Conservation (phyloP, 2,888 invertebrate species). For the Nomada fucata region DNA sequence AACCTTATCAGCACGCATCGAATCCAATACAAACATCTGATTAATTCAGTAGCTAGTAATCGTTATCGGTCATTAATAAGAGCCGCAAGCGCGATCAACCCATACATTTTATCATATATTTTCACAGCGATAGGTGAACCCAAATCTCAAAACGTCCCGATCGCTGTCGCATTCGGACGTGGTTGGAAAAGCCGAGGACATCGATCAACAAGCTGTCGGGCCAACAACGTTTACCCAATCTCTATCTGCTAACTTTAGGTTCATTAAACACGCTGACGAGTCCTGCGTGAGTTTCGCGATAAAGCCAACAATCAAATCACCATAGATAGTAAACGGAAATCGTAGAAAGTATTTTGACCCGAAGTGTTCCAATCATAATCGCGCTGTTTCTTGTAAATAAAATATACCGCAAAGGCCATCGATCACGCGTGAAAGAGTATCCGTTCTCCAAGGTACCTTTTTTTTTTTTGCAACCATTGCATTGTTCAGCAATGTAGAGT, state of each 20-base stretch:
- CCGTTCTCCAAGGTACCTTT: background rate
- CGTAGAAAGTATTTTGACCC: too few species aligned
- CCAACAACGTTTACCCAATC: background rate
- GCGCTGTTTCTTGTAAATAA: background rate
- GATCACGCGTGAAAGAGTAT: background rate
- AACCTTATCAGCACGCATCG: conserved; percentile 56
- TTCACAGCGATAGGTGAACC: conserved; percentile 21
- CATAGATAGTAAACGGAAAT: background rate
- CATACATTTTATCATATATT: conserved; percentile 24
- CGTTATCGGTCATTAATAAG: background rate
- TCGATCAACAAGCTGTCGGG: background rate
- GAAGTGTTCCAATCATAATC: too few species aligned
- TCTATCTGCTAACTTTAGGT: background rate
- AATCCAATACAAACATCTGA: background rate
- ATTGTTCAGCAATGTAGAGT: background rate
- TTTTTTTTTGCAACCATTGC: background rate
- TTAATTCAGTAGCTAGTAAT: background rate
- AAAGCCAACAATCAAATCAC: too few species aligned
- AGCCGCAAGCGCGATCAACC: background rate
- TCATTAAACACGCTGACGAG: background rate
- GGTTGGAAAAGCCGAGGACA: background rate
- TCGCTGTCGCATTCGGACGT: background rate
- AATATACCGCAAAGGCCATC: background rate
- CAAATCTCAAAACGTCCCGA: background rate
- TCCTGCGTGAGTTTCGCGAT: background rate